Evolutionary conservation across 2,888 invertebrate species (phyloP), one percentile per base, ranked within the genome.

Genomic region (Lamproptera curius): DNA sequence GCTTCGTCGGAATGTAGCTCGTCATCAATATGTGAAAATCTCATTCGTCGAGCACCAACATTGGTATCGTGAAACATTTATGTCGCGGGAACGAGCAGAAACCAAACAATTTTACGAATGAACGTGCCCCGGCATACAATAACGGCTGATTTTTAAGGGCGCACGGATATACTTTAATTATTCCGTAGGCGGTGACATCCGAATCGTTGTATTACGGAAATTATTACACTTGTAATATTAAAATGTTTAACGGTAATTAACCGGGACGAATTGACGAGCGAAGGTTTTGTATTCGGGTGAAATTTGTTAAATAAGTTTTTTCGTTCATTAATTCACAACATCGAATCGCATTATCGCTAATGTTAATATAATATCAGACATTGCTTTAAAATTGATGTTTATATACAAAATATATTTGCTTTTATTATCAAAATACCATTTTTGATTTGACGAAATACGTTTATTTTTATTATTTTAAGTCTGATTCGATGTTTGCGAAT

Each of bases 1-100:
- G 74, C 83, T 80, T 73, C 73, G 63, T 70, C 72, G 72, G 68
- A 73, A 73, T 75, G 70, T 70, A 70, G 70, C 73, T 75, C 75
- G 78, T 78, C 75, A 78, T 80, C 75, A 81, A 82, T 80, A 79
- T 74, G 71, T 77, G 76, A 80, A 81, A 79, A 78, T 75, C 74
- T 77, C 77, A 75, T 80, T 76, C 73, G 56, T 43, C 58, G 65
- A 65, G 61, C 66, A 73, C 72, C 69, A 67, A 67, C 70, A 66
- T 66, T 61, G 70, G 59, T 65, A 67, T 74, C 62, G 65, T 75
- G 61, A 72, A 79, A 78, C 74, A 78, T 80, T 78, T 74, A 79
- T 67, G 62, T 64, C 63, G 67, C 63, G 64, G 65, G 65, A 62
- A 68, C 70, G 67, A 63, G 66, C 66, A 70, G 68, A 69, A 73